Evolutionary conservation across 1,140 invertebrate genomes (phyloP).

Genomic region (Eurosta solidaginis): DNA sequence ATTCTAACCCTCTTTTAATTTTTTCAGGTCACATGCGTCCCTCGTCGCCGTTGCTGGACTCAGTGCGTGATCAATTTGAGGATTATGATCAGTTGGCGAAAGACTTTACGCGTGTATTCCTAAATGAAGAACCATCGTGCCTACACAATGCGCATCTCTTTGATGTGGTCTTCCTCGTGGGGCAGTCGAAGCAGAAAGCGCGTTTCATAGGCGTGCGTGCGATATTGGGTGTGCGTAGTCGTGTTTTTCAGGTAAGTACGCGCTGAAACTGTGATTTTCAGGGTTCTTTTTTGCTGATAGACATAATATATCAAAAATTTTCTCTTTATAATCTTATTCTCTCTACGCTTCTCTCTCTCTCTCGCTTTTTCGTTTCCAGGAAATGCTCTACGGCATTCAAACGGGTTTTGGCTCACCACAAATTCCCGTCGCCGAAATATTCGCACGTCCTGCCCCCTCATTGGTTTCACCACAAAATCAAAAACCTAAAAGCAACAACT

Average conservation of each 20-base stretch:
- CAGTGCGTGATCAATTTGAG: conserved; percentile 89
- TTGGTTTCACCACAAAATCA: conserved; percentile 76
- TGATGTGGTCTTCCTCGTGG: conserved; percentile 89
- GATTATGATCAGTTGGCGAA: conserved; percentile 92
- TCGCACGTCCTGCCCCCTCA: conserved; percentile 82
- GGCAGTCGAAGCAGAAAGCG: conserved; percentile 84
- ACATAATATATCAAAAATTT: neutral
- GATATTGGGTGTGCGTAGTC: conserved; percentile 80
- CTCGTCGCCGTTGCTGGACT: conserved; percentile 88
- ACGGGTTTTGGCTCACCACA: conserved; percentile 91
- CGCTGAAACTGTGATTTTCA: neutral
- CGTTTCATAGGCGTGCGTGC: conserved; percentile 88
- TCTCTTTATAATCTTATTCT: neutral
- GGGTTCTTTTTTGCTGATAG: neutral
- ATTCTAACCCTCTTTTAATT: neutral
- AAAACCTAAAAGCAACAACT: conserved; percentile 88
- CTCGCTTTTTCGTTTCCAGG: conserved; percentile 74
- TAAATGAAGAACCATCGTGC: conserved; percentile 76
- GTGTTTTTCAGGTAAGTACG: conserved; percentile 54
- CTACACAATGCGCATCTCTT: conserved; percentile 79
- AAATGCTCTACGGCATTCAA: conserved; percentile 94
- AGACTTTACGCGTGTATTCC: conserved; percentile 87
- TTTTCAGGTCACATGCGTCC: conserved; percentile 83
- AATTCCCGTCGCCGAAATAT: conserved; percentile 85
- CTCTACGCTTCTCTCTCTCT: neutral